Percentiles rank a stretch among this genome's conserved stretches.
Conservation (phyloP, 1,140 invertebrate genomes). For the Euglossa dilemma region DNA sequence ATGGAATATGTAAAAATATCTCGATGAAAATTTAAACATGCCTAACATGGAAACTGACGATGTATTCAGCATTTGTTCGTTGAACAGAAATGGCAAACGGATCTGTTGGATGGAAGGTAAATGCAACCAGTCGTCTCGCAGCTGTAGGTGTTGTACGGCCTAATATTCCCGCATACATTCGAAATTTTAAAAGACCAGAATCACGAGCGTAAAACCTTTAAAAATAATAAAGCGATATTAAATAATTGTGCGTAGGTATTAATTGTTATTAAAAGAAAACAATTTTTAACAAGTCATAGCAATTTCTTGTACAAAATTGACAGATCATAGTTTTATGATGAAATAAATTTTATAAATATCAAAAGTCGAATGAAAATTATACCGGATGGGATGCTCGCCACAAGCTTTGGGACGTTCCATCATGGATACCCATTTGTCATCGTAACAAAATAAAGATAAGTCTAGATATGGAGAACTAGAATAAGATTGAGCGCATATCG, state of each 20-base stretch:
- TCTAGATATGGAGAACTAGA: slow-evolving; percentile 97
- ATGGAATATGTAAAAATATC: not conserved
- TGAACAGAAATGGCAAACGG: slow-evolving; percentile 98
- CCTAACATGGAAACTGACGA: slow-evolving; percentile 96
- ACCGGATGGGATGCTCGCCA: slow-evolving; percentile 96
- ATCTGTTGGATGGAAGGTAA: slow-evolving; percentile 98
- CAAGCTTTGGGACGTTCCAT: slow-evolving; percentile 97
- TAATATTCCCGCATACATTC: slow-evolving; percentile 91
- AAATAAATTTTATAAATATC: slow-evolving; percentile 17
- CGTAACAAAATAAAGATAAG: slow-evolving; percentile 95
- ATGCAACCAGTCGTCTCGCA: slow-evolving; percentile 94
- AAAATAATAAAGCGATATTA: slow-evolving; percentile 61
- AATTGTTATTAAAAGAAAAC: not conserved
- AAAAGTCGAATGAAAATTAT: slow-evolving; percentile 49
- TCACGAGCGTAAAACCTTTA: slow-evolving; percentile 94
- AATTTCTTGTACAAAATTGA: not conserved
- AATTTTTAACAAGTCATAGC: not conserved
- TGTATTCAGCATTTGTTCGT: slow-evolving; percentile 96
- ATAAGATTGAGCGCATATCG: slow-evolving; percentile 97
- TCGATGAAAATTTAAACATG: slow-evolving; percentile 71
- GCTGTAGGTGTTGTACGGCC: slow-evolving; percentile 83
- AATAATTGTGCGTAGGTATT: not conserved
- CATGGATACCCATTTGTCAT: slow-evolving; percentile 97
- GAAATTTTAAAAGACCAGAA: slow-evolving; percentile 94
- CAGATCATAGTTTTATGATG: slow-evolving; percentile 3